Evolutionary conservation across 2,113 vertebrate genomes (phyloP), one percentile per base, ranked within the genome.

Genomic region (Tauraco erythrolophus): DNA sequence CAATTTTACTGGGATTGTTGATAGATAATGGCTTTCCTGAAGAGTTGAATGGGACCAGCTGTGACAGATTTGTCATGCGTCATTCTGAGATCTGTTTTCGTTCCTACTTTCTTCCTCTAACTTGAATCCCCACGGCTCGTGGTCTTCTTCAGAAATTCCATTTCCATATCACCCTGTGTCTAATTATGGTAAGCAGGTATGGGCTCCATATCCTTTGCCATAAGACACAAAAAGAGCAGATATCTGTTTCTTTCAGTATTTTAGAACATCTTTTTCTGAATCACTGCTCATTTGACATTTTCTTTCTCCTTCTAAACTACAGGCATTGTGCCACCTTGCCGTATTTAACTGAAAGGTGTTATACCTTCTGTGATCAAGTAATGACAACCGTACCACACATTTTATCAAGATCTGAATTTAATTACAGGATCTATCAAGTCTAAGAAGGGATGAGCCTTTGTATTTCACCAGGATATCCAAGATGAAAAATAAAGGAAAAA

Each of bases 361-460:
- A 88, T 14, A 92, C 62, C 72, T 95, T 95, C 93, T 95, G 53
- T 65, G 79, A 96, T 96, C 89, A 94, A 92, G 87, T 70, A 94
- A 97, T 96, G 96, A 96, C 89, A 96, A 91, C 85, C 2, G 13
- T 87, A 88, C 81, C 83, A 90, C 89, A 84, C 53, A 46, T 77
- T 94, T 97, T 93, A 92, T 96, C 87, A 87, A 85, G 43, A 91
- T 78, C 79, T 94, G 57, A 94, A 97, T 94, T 96, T 97, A 97
- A 96, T 97, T 96, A 94, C 85, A 97, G 84, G 96, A 84, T 91
- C 96, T 93, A 95, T 92, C 71, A 43, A 62, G 92, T n/a, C 77
- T 70, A 92, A 92, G 46, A 96, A 93, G 77, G 16, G 41, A 93
- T 86, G 79, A 84, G 92, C 53, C 92, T 97, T 95, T 94, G 75